phyloP scores from a whole-genome alignment of 2,888 invertebrate species.

The Urechis unicinctus region DNA sequence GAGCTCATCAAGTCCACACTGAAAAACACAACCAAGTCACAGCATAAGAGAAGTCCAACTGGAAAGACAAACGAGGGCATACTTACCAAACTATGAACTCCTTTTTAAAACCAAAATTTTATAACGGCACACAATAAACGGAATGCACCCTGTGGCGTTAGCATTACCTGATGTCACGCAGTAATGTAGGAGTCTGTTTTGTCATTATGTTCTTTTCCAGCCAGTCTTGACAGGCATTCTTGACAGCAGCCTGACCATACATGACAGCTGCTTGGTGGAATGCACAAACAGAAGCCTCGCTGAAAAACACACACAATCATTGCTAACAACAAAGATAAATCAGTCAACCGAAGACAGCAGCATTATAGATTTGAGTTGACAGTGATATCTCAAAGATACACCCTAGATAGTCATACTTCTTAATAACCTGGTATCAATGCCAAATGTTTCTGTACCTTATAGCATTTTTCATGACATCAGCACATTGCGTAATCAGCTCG shows the following conservation, averaged over 20 bases:
- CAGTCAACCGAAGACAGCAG: background rate
- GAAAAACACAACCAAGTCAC: slow-evolving; percentile 7
- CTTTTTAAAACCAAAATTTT: too few species aligned
- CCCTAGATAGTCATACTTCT: too few species aligned
- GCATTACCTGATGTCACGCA: slow-evolving; percentile 59
- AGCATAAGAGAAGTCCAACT: too few species aligned
- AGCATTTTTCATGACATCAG: slow-evolving; percentile 69
- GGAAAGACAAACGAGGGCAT: too few species aligned
- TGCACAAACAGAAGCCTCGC: slow-evolving; percentile 60
- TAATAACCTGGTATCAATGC: too few species aligned
- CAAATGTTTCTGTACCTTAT: slow-evolving; percentile 60
- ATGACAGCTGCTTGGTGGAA: slow-evolving; percentile 65
- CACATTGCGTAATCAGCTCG: slow-evolving; percentile 67
- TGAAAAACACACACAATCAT: slow-evolving; percentile 20
- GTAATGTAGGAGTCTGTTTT: slow-evolving; percentile 55
- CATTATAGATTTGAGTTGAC: too few species aligned
- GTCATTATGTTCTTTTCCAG: slow-evolving; percentile 64
- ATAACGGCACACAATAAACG: background rate
- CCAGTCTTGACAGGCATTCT: slow-evolving; percentile 60
- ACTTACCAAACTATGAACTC: too few species aligned
- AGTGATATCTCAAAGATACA: too few species aligned
- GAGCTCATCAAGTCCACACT: slow-evolving; percentile 63
- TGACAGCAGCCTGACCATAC: slow-evolving; percentile 63
- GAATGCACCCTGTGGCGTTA: background rate
- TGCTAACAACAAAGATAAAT: background rate